Base-by-base conservation (phyloP, 2,797 vertebrate genomes). In the Apogon talboti region DNA sequence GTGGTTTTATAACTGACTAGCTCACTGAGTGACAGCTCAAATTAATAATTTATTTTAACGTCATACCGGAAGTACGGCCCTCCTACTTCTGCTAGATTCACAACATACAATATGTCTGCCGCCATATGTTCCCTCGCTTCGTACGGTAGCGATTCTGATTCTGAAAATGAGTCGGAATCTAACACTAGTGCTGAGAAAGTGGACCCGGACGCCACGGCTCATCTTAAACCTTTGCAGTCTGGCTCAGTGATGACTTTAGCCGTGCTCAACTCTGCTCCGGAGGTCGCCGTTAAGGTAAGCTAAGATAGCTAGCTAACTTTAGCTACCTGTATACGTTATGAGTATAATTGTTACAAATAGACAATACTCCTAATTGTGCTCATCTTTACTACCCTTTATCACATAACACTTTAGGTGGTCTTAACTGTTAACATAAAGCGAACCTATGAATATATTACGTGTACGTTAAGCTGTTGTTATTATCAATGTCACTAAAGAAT, bases 221-320 rank as follows among this genome's bases (percentile, higher is more conserved):
- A 82, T 66, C 93, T 84, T 11, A 93, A 74, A 71, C 94, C 84
- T 15, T 67, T 79, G 3, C 65, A 81, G 43, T 61, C 79, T 21
- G 90, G 4, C 37, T 82, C 2, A 0, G 77, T 60, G 0, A 90
- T 91, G 45, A 62, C 94, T 50, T 14, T 93, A 44, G 59, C 92
- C 3, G 79, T 95, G 10, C 90, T 94, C 7, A 96, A 98, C 81
- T 93, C 96, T 11, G 97, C 97, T 46, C 97, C 97, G 0, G 96
- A 98, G 87, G 97, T 98, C 40, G 96, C 96, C 2, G 96, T 98
- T 57, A 99, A 99, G 95, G 98, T 99, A 92, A 88, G 90, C 58
- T 84, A 76, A 65, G 18, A 14, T 4, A 16, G 62, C 49, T 74
- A 66, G 75, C 71, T 69, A 66, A 7, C 37, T 18, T 46, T 82